These are phyloP conservation scores for Tetranychus cinnabarinus DNA, from an alignment of 1,140 invertebrate genomes.

Conservation along the genomic window DNA sequence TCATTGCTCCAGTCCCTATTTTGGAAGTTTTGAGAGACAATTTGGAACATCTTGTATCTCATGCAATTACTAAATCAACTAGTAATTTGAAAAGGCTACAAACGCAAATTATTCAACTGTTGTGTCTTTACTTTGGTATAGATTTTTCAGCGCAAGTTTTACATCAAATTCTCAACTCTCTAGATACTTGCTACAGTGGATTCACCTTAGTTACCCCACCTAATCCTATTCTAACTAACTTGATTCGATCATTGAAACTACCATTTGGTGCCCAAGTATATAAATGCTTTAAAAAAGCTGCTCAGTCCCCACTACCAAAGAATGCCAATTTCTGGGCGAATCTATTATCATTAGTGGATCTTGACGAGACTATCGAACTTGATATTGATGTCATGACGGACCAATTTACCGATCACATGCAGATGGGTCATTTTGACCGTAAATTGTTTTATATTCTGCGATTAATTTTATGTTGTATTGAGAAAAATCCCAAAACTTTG, in stretches of 20 bases:
- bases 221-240: neutral
- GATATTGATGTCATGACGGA: neutral
- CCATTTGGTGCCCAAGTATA: slow-evolving; percentile 2
- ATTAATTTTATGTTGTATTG: slow-evolving; percentile 1
- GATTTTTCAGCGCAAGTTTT: slow-evolving; percentile 6
- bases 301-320: neutral
- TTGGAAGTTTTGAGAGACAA: neutral
- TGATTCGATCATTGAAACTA: slow-evolving; percentile 2
- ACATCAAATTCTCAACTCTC: slow-evolving; percentile 1
- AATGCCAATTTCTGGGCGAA: slow-evolving; percentile 3
- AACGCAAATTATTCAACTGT: slow-evolving; percentile 1
- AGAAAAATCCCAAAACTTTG: neutral
- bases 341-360: slow-evolving; percentile 1
- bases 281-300: slow-evolving; percentile 3
- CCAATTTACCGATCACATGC: neutral
- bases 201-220: neutral
- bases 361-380: neutral
- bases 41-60: neutral
- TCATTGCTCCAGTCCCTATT: neutral
- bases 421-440: neutral
- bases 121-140: slow-evolving; percentile 3
- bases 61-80: neutral
- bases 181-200: neutral
- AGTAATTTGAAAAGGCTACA: slow-evolving; percentile 2
- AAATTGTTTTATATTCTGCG: slow-evolving; percentile 3